Percentiles rank a stretch among this genome's conserved stretches.
These are phyloP conservation scores for Tiliqua scincoides DNA, from an alignment of 2,113 vertebrate species.

Conservation along the genomic window DNA sequence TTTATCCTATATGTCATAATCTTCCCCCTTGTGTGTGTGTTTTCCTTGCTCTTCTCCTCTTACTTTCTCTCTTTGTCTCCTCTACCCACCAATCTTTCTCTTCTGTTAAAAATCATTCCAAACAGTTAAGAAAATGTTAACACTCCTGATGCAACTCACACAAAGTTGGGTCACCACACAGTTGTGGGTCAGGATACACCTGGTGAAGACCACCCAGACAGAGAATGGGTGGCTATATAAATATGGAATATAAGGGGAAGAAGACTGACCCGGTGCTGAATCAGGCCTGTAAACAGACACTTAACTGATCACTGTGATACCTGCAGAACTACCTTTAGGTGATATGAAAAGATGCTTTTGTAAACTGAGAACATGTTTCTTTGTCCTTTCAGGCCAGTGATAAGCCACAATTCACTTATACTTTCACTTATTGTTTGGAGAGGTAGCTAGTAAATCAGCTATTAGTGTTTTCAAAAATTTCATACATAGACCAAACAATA, in stretches of 20 bases:
- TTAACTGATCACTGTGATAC: no score
- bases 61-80: neutral
- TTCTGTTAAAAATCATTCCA: neutral
- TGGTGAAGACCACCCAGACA: neutral
- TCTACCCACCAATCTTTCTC: neutral
- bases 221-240: no score
- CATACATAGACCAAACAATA: no score
- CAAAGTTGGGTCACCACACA: neutral
- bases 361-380: neutral
- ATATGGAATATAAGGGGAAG: neutral
- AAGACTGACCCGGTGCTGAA: neutral
- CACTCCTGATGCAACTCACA: neutral
- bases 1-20: neutral
- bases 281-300: neutral
- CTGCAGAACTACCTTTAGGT: neutral
- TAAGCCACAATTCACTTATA: neutral
- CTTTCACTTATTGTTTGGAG: neutral
- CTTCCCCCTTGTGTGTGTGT: neutral
- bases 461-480: no score
- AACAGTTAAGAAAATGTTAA: neutral
- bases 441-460: neutral
- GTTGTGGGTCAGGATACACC: neutral
- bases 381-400: neutral
- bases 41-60: neutral
- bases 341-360: neutral